Percentiles rank a stretch among this genome's conserved stretches.
phyloP scores from a whole-genome alignment of 2,888 invertebrate species.

The Pocota personata region DNA sequence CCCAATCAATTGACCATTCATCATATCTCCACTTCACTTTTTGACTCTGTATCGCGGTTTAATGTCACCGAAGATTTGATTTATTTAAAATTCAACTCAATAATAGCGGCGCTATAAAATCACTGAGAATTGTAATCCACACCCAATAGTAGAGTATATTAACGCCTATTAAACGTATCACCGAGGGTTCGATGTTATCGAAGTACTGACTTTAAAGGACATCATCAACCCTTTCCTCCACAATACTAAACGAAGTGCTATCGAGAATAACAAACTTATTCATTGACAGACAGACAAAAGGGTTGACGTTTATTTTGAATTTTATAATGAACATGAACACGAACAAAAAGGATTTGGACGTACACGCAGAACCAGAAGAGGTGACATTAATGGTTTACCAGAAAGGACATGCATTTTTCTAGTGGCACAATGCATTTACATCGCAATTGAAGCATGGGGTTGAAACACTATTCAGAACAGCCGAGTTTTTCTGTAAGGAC shows the following conservation, averaged over 20 bases:
- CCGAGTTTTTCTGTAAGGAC: slow-evolving; percentile 19
- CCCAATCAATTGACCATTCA: slow-evolving; percentile 44
- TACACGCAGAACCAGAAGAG: slow-evolving; percentile 29
- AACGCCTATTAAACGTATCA: slow-evolving; percentile 58
- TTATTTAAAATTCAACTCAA: slow-evolving; percentile 36
- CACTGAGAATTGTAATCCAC: slow-evolving; percentile 46
- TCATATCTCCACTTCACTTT: slow-evolving; percentile 46
- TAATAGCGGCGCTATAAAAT: background rate
- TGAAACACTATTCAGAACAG: slow-evolving; percentile 10
- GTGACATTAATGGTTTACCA: slow-evolving; percentile 55
- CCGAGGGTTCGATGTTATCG: slow-evolving; percentile 32
- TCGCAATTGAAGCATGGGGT: slow-evolving; percentile 11
- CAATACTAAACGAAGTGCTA: slow-evolving; percentile 24
- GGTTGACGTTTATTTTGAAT: slow-evolving; percentile 69
- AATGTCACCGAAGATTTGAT: slow-evolving; percentile 50
- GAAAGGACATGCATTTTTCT: slow-evolving; percentile 58
- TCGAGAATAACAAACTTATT: slow-evolving; percentile 33
- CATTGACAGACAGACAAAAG: slow-evolving; percentile 39
- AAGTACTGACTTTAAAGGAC: slow-evolving; percentile 1
- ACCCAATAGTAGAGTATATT: slow-evolving; percentile 64
- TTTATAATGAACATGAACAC: slow-evolving; percentile 52
- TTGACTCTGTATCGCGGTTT: slow-evolving; percentile 39
- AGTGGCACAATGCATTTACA: slow-evolving; percentile 32
- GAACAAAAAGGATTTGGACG: slow-evolving; percentile 4
- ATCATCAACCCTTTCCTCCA: slow-evolving; percentile 47